Percentiles rank a stretch among this genome's conserved stretches.
Evolutionary conservation across 2,113 vertebrate genomes (phyloP).

Genomic region (Colius striatus): DNA sequence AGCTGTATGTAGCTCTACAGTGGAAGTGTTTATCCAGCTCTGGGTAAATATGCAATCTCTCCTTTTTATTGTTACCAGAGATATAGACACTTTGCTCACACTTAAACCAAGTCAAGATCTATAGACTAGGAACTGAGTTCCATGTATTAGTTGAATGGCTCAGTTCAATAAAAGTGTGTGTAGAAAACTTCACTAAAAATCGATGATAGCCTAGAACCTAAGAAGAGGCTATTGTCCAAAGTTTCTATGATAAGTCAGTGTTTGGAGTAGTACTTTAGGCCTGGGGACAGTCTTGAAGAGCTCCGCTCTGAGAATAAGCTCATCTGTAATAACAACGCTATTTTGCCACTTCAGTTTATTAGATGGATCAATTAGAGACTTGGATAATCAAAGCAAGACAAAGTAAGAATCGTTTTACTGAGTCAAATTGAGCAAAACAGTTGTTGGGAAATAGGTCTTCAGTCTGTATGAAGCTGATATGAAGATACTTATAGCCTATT

Average conservation of each 20-base stretch:
- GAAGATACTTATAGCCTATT: background rate
- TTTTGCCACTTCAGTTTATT: background rate
- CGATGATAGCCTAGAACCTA: background rate
- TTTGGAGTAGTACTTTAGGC: background rate
- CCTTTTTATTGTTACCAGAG: background rate
- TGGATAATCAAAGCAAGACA: background rate
- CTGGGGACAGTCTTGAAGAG: background rate
- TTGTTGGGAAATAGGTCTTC: background rate
- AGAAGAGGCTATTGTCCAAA: rapidly evolving
- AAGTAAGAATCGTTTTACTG: rapidly evolving
- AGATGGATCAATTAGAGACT: background rate
- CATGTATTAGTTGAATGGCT: rapidly evolving
- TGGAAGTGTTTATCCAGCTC: background rate
- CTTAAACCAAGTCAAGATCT: background rate
- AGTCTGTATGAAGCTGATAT: background rate
- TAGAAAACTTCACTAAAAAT: background rate
- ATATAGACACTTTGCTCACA: rapidly evolving
- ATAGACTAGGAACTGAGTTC: background rate
- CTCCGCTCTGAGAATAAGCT: background rate
- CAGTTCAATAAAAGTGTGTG: rapidly evolving
- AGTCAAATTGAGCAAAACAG: background rate
- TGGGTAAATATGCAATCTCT: background rate
- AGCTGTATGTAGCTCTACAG: rapidly evolving
- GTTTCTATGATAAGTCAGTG: background rate
- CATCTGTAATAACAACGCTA: background rate